Conservation (phyloP, 2,797 vertebrate genomes). For the Ictinia mississippiensis region DNA sequence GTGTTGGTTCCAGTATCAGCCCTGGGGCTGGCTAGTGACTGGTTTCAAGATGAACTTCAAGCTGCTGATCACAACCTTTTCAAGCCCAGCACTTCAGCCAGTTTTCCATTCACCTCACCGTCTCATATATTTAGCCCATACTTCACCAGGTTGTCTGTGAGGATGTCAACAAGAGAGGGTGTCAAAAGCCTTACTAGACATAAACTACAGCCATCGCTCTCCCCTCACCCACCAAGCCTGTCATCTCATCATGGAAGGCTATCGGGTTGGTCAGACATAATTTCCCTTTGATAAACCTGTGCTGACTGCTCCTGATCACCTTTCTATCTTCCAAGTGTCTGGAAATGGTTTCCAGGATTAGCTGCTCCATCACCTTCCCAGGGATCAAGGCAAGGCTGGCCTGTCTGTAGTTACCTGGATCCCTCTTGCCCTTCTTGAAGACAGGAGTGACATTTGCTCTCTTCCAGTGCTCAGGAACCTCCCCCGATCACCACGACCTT, state of each 20-base stretch:
- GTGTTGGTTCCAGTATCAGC: not conserved
- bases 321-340: not conserved
- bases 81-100: not conserved
- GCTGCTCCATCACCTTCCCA: not conserved
- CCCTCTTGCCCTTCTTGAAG: not conserved
- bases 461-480: not conserved
- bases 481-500: accelerated
- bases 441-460: not conserved
- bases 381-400: not conserved
- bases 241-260: not conserved
- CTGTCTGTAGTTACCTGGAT: not conserved
- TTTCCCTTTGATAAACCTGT: not conserved
- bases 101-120: not conserved
- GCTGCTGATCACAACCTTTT: not conserved
- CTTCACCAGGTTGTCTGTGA: not conserved
- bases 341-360: not conserved
- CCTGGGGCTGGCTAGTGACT: not conserved
- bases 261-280: not conserved
- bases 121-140: not conserved
- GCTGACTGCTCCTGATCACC: not conserved
- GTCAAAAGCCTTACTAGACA: not conserved
- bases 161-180: not conserved
- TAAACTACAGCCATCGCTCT: not conserved
- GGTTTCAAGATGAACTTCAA: not conserved
- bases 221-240: not conserved